Conservation (phyloP, 2,113 vertebrate species). For the Fukomys damarensis region DNA sequence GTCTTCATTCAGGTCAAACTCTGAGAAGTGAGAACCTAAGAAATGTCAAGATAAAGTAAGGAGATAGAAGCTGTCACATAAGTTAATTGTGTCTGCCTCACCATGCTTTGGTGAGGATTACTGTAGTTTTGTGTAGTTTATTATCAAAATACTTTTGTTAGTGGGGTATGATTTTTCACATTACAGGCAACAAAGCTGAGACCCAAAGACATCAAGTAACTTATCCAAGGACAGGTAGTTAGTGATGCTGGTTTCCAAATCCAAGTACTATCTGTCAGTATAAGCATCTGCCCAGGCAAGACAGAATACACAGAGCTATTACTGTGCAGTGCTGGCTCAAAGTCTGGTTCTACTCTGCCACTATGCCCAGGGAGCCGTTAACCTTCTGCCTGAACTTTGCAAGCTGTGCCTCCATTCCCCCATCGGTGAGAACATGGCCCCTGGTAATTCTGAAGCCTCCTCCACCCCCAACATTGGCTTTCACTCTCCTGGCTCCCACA, state of each 20-base stretch:
- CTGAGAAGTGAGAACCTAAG: not conserved
- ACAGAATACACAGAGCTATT: not conserved
- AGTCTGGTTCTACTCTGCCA: not conserved
- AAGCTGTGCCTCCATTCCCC: not conserved
- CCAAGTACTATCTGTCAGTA: not conserved
- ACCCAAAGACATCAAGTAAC: not conserved
- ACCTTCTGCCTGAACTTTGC: not conserved
- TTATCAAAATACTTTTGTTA: no score
- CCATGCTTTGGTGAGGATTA: not conserved
- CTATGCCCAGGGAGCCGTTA: not conserved
- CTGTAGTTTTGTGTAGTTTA: no score
- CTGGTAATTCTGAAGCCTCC: not conserved
- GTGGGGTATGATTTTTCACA: not conserved
- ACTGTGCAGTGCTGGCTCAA: not conserved
- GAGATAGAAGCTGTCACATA: not conserved
- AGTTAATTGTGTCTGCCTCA: not conserved
- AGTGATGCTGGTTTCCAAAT: not conserved
- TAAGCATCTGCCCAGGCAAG: no score
- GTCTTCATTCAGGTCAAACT: not conserved
- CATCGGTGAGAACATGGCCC: not conserved
- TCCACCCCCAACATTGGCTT: not conserved
- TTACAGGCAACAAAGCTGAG: constrained; percentile 25
- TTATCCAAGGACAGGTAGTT: not conserved
- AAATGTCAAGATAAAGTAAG: not conserved
- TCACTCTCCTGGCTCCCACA: not conserved